Percentiles rank a stretch among this genome's conserved stretches.
These are phyloP conservation scores for Lynx canadensis DNA, from an alignment of 2,113 vertebrate species.

Conservation along the genomic window DNA sequence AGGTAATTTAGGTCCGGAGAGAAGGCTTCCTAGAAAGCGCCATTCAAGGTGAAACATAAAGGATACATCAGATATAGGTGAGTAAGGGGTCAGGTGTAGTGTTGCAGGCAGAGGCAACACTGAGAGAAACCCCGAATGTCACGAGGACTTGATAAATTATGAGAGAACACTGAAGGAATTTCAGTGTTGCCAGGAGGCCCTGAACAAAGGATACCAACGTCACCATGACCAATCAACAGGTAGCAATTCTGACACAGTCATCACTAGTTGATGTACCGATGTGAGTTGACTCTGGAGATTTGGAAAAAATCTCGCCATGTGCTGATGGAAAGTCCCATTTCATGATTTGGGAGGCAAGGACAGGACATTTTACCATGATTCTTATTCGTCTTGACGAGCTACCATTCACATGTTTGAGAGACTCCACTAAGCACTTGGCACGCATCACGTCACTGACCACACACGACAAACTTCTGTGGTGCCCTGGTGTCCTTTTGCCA, in stretches of 20 bases:
- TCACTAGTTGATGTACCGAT: not conserved
- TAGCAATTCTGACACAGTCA: not conserved
- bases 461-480: not conserved
- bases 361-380: too few relatives aligned
- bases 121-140: not conserved
- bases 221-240: not conserved
- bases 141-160: rapidly evolving
- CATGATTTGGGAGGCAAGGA: not conserved
- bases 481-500: not conserved
- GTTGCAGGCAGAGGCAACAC: not conserved
- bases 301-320: not conserved
- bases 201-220: not conserved
- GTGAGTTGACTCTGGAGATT: not conserved
- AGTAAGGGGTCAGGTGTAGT: not conserved
- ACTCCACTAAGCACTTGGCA: not conserved
- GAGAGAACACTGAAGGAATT: too few relatives aligned
- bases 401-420: not conserved
- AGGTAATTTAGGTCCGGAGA: not conserved
- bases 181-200: not conserved
- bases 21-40: not conserved
- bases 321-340: not conserved
- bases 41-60: not conserved
- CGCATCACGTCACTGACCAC: not conserved
- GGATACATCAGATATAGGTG: not conserved
- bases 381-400: not conserved